Percentiles rank a stretch among this genome's conserved stretches.
These are phyloP conservation scores for Clistopyga incitator DNA, from an alignment of 2,888 invertebrate species.

Conservation along the genomic window DNA sequence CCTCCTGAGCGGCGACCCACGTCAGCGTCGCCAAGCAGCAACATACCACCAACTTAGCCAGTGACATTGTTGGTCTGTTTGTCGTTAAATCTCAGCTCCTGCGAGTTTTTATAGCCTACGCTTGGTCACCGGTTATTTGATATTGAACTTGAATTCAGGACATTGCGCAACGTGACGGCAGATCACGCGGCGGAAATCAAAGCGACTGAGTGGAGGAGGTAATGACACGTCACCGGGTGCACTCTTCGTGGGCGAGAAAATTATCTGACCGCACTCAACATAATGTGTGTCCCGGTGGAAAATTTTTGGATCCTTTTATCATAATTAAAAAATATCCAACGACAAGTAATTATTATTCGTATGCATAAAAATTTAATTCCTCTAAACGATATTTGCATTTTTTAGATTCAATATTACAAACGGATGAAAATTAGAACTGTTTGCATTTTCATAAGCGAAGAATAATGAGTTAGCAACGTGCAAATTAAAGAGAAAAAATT, in stretches of 20 bases:
- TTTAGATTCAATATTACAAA: not conserved
- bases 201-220: not conserved
- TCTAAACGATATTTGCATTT: not conserved
- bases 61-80: constrained; percentile 72
- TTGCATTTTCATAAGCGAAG: too few species aligned
- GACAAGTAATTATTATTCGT: not conserved
- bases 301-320: not conserved
- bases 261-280: not conserved
- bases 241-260: constrained; percentile 21
- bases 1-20: constrained; percentile 71
- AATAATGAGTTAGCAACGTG: too few species aligned
- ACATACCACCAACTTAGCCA: constrained; percentile 68
- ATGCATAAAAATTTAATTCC: not conserved
- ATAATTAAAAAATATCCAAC: not conserved
- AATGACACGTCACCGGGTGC: constrained; percentile 35
- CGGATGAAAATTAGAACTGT: too few species aligned
- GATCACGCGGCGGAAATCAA: constrained; percentile 18
- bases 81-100: constrained; percentile 9
- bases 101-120: constrained; percentile 63
- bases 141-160: constrained; percentile 63
- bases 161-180: constrained; percentile 68
- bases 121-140: constrained; percentile 46
- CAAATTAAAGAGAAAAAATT: too few species aligned
- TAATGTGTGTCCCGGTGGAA: not conserved
- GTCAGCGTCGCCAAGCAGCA: constrained; percentile 60